Percentiles rank a stretch among this genome's conserved stretches.
These are phyloP conservation scores for Aegotheles bennettii DNA, from an alignment of 2,113 vertebrate species.

Conservation along the genomic window DNA sequence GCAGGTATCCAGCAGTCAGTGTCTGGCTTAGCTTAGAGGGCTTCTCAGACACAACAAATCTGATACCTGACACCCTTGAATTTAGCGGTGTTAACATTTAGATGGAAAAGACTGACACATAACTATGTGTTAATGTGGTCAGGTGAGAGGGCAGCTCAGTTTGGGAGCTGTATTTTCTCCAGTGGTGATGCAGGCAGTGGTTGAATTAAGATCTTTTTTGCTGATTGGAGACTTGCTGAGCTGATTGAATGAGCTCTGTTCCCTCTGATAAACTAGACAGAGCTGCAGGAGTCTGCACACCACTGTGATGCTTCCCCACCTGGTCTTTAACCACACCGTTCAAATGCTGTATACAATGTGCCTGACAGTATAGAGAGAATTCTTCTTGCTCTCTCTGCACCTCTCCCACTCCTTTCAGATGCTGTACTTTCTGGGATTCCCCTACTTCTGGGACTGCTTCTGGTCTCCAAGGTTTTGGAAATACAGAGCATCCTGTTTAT, in stretches of 20 bases:
- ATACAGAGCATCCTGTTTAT: background rate
- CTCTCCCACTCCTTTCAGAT: background rate
- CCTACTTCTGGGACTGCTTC: background rate
- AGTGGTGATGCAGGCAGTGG: background rate
- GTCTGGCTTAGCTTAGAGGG: background rate
- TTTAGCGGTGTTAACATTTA: background rate
- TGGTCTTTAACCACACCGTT: background rate
- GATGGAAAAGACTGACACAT: background rate
- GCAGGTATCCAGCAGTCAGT: background rate
- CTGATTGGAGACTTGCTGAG: conserved; percentile 35
- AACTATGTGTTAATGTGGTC: background rate
- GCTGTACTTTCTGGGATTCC: background rate
- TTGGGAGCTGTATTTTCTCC: background rate
- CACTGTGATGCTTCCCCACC: background rate
- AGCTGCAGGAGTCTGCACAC: background rate
- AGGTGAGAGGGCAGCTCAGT: background rate
- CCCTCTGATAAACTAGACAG: background rate
- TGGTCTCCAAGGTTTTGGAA: background rate
- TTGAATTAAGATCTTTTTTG: background rate
- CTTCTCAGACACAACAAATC: background rate
- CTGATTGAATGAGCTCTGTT: background rate
- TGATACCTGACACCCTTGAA: background rate
- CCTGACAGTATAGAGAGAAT: background rate
- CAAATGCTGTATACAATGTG: background rate
- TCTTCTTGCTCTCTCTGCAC: background rate